A percentile compares a stretch with the other conserved stretches of the same genome.
phyloP scores from a whole-genome alignment of 1,140 invertebrate species.

The Chlorops oryzae region DNA sequence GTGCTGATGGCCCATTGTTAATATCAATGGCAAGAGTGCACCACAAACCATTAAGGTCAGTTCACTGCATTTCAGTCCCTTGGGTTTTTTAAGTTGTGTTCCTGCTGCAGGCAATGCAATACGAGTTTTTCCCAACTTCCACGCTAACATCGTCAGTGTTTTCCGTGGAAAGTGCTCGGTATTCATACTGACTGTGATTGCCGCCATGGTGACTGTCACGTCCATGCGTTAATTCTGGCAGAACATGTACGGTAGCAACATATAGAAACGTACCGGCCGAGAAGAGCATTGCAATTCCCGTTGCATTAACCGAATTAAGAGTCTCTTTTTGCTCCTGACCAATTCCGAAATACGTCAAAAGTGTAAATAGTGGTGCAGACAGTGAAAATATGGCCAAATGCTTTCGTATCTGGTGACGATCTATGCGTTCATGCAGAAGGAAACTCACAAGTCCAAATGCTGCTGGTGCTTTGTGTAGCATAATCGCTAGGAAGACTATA shows the following conservation, averaged over 20 bases:
- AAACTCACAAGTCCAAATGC: slow-evolving; percentile 98
- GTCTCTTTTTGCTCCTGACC: slow-evolving; percentile 73
- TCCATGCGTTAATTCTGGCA: slow-evolving; percentile 79
- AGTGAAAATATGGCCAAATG: slow-evolving; percentile 93
- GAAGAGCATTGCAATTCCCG: slow-evolving; percentile 91
- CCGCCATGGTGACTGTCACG: no score
- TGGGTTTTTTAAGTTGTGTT: slow-evolving; percentile 49
- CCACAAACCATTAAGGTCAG: slow-evolving; percentile 77
- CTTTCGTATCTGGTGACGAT: slow-evolving; percentile 71
- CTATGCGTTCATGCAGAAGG: slow-evolving; percentile 89
- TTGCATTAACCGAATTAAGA: slow-evolving; percentile 81
- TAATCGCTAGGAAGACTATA: slow-evolving; percentile 97
- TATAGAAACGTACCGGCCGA: slow-evolving; percentile 98
- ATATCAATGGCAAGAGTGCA: slow-evolving; percentile 74
- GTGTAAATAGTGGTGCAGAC: slow-evolving; percentile 81
- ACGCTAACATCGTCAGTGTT: slow-evolving; percentile 10
- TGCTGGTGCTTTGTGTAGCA: slow-evolving; percentile 98
- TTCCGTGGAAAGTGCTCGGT: slow-evolving; percentile 32
- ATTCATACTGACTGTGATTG: slow-evolving; percentile 24
- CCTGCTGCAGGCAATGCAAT: no score
- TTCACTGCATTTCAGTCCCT: slow-evolving; percentile 68
- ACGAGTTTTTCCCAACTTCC: slow-evolving; percentile 10
- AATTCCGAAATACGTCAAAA: slow-evolving; percentile 90
- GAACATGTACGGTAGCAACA: slow-evolving; percentile 95
- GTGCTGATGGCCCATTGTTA: slow-evolving; percentile 91